These are phyloP conservation scores for Lutraria lutraria DNA, from an alignment of 2,888 invertebrate genomes.

Conservation along the genomic window DNA sequence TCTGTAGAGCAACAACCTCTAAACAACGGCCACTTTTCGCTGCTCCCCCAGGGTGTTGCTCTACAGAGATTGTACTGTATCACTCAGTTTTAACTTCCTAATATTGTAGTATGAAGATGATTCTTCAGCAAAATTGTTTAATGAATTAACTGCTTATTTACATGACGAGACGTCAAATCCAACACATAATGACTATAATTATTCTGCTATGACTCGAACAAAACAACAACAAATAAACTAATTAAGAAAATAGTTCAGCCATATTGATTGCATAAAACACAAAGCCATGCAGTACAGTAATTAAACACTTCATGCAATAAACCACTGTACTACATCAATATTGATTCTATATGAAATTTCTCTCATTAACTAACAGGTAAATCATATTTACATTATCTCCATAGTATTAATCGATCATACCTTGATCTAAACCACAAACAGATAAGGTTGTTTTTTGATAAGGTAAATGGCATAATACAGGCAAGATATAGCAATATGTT, in stretches of 20 bases:
- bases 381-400: slow-evolving; percentile 1
- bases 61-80: too few relatives aligned
- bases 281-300: background rate
- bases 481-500: background rate
- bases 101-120: too few relatives aligned
- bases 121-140: too few relatives aligned
- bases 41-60: too few relatives aligned
- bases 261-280: background rate
- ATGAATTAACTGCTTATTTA: background rate
- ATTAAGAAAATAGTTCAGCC: background rate
- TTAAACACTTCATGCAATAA: background rate
- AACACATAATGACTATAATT: background rate
- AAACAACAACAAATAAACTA: background rate
- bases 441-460: background rate
- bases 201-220: background rate
- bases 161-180: background rate
- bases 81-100: too few relatives aligned
- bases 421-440: background rate
- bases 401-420: background rate
- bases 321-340: background rate
- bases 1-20: too few relatives aligned
- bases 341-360: slow-evolving; percentile 16
- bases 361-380: slow-evolving; percentile 1
- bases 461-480: background rate
- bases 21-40: too few relatives aligned